Base-by-base conservation (phyloP, 2,113 vertebrate genomes). In the Genyomyrus donnyi region DNA sequence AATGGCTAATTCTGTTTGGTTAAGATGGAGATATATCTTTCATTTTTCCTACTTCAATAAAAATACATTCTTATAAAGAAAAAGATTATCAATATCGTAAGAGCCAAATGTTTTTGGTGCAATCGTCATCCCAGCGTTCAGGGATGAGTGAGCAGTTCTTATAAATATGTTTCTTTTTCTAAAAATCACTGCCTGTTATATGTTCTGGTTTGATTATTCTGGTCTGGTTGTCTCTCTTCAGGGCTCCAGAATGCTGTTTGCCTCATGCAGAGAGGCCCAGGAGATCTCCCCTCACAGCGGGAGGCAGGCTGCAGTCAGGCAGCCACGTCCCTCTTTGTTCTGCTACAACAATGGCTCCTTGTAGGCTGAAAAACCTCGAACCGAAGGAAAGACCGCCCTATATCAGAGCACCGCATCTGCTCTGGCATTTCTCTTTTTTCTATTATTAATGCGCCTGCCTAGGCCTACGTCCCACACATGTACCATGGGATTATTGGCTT, bases 201-300 rank as follows among this genome's bases (percentile, higher is more conserved):
- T 45, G 35, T 45, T 45, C 74, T 53, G 39, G 35, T 89, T 84
- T 62, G 89, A 85, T 85, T 89, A 58, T 21, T 45, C 77, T 58
- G 80, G 74, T 66, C 89, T 56, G 39, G 27, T 5, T 31, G 52
- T 19, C 89, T 50, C 80, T 89, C 77, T 50, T 45, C 39, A 8
- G 50, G 50, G 53, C 50, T 85, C 89, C 80, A 89, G 80, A 85
- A 27, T 56, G 77, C 89, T 58, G 52, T n/a, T 84, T 58, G 80
- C 85, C 85, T 87, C 85, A 87, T 53, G 85, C 85, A 53, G 85
- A 87, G 85, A 87, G 85, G 85, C 85, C 85, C 48, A 35, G 49
- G 49, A 87, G 49, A 87, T 87, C 70, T 56, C 85, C 88, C 50
- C 49, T 48, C 88, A 52, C 88, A 56, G 88, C 74, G 45, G 88